Conservation (phyloP, 92 coral and sea anemone genomes). For the Chrysogorgia sp. region DNA sequence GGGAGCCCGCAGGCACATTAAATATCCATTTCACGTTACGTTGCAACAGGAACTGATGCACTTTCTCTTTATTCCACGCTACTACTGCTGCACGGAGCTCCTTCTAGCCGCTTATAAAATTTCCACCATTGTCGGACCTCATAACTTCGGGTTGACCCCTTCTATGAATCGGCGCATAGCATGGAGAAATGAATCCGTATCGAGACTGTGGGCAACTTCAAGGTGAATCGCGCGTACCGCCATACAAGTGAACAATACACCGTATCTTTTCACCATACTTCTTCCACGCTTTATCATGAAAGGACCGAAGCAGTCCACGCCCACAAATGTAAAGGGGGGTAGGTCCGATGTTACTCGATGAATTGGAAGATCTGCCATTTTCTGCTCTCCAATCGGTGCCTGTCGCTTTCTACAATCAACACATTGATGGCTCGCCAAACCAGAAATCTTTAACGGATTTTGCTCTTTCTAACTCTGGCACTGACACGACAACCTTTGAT, state of each 20-base stretch:
- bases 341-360: constrained; percentile 50
- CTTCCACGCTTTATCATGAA: constrained; percentile 52
- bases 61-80: constrained; percentile 57
- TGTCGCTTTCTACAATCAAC: constrained; percentile 59
- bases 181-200: constrained; percentile 54
- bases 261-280: constrained; percentile 59
- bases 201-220: constrained; percentile 48
- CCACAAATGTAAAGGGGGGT: constrained; percentile 55
- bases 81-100: constrained; percentile 53
- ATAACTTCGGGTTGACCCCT: constrained; percentile 59
- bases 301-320: constrained; percentile 66
- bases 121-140: constrained; percentile 64
- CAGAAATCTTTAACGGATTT: too few relatives aligned
- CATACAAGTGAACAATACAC: constrained; percentile 58
- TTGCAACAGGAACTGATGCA: constrained; percentile 49
- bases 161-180: constrained; percentile 48
- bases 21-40: constrained; percentile 60
- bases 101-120: constrained; percentile 46
- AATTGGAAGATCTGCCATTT: constrained; percentile 64
- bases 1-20: constrained; percentile 66
- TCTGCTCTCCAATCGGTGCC: constrained; percentile 56
- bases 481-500: too few relatives aligned
- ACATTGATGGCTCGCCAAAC: too few relatives aligned
- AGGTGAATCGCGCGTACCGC: constrained; percentile 53
- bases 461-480: too few relatives aligned